These are phyloP conservation scores for Spodoptera frugiperda DNA, from an alignment of 1,140 invertebrate genomes.

Conservation along the genomic window DNA sequence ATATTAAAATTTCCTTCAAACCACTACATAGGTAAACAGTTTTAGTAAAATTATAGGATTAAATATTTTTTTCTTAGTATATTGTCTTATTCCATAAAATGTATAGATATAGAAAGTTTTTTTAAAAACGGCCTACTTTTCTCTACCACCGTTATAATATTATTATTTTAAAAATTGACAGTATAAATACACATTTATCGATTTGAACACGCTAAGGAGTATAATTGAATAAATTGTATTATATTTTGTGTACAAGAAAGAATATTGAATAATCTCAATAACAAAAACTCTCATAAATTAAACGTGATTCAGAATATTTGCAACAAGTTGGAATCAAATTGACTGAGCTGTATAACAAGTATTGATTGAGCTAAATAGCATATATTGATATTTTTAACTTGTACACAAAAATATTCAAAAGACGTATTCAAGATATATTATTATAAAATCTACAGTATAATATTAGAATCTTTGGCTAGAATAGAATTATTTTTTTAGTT, in stretches of 20 bases:
- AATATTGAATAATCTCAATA: no score
- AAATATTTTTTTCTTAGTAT: slow-evolving; percentile 20
- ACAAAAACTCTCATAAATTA: no score
- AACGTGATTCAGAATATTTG: no score
- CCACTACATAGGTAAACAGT: slow-evolving; percentile 26
- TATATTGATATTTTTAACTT: neutral
- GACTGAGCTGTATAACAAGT: no score
- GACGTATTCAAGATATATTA: slow-evolving; percentile 29
- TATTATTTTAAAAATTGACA: slow-evolving; percentile 36
- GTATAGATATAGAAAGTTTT: slow-evolving; percentile 15
- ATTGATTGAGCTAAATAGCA: no score
- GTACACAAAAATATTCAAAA: slow-evolving; percentile 12
- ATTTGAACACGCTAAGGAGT: slow-evolving; percentile 34
- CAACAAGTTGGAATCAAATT: no score
- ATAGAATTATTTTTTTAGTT: slow-evolving; percentile 16
- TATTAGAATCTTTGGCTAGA: slow-evolving; percentile 39
- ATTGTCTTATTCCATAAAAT: slow-evolving; percentile 32
- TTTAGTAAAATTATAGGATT: slow-evolving; percentile 40
- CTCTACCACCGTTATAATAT: slow-evolving; percentile 8
- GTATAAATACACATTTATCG: slow-evolving; percentile 27
- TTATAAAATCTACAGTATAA: slow-evolving; percentile 48
- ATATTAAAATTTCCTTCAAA: slow-evolving; percentile 23
- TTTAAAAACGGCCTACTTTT: slow-evolving; percentile 28
- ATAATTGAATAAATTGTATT: slow-evolving; percentile 4
- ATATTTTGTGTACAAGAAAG: slow-evolving; percentile 17